These are phyloP conservation scores for Salminus brasiliensis DNA, from an alignment of 2,113 vertebrate genomes.

Conservation along the genomic window DNA sequence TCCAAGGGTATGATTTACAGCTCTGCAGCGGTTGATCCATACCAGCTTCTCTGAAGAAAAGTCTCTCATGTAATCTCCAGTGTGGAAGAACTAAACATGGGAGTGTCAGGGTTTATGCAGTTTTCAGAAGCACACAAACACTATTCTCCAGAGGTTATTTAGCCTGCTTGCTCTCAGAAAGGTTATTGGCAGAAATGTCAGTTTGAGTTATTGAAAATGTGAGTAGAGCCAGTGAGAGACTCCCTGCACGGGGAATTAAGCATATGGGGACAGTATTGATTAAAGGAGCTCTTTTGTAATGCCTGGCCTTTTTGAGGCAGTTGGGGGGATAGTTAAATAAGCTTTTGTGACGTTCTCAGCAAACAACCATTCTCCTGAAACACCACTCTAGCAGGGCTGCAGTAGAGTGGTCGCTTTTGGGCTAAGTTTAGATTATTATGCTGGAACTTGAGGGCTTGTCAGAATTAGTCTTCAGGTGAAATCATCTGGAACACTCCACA, in stretches of 20 bases:
- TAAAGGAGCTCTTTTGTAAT: conserved; percentile 12
- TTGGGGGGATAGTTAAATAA: not conserved
- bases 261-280: conserved; percentile 10
- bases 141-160: conserved; percentile 20
- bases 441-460: not conserved
- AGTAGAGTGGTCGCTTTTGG: not conserved
- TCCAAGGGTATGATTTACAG: not conserved
- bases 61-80: not conserved
- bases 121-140: conserved; percentile 16
- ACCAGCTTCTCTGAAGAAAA: not conserved
- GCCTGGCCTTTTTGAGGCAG: not conserved
- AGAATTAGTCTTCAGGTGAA: conserved; percentile 9
- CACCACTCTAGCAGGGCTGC: conserved; percentile 11
- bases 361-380: not conserved
- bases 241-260: conserved; percentile 2
- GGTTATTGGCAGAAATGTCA: conserved; percentile 20
- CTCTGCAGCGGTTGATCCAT: not conserved
- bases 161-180: not conserved
- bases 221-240: conserved; percentile 8
- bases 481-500: conserved; percentile 8
- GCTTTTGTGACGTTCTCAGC: not conserved
- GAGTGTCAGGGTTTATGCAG: not conserved
- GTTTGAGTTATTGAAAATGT: not conserved
- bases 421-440: conserved; percentile 7
- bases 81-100: not conserved